A percentile compares a stretch with the other conserved stretches of the same genome.
These are phyloP conservation scores for Etheostoma perlongum DNA, from an alignment of 2,797 vertebrate species.

Conservation along the genomic window DNA sequence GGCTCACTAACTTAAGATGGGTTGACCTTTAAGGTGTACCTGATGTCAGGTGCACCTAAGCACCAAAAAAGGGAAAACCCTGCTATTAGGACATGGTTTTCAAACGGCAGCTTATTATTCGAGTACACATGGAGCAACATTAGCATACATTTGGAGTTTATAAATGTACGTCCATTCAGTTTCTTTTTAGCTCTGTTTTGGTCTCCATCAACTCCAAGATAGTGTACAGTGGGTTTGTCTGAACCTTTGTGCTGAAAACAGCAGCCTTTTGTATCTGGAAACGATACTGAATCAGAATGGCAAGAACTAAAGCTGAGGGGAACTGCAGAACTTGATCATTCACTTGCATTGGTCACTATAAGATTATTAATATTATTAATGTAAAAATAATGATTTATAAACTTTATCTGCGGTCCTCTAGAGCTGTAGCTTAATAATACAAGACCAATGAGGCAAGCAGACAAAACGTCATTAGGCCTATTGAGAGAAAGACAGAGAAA, in stretches of 20 bases:
- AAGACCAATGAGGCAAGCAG: slow-evolving; percentile 10
- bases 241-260: not conserved
- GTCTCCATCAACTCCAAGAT: not conserved
- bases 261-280: not conserved
- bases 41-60: too few relatives aligned
- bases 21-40: too few relatives aligned
- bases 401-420: not conserved
- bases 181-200: slow-evolving; percentile 2
- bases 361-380: not conserved
- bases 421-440: not conserved
- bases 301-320: not conserved
- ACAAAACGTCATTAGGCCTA: slow-evolving; percentile 21
- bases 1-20: too few relatives aligned
- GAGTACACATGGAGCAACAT: not conserved
- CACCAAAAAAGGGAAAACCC: too few relatives aligned
- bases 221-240: not conserved
- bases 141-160: not conserved
- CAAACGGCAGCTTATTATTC: not conserved
- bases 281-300: not conserved
- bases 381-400: slow-evolving; percentile 3
- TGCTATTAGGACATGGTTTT: too few relatives aligned
- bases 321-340: not conserved
- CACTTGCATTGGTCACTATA: not conserved
- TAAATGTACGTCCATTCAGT: not conserved
- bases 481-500: slow-evolving; percentile 37